phyloP scores from a whole-genome alignment of 2,113 vertebrate species.

The Plotosus lineatus region DNA sequence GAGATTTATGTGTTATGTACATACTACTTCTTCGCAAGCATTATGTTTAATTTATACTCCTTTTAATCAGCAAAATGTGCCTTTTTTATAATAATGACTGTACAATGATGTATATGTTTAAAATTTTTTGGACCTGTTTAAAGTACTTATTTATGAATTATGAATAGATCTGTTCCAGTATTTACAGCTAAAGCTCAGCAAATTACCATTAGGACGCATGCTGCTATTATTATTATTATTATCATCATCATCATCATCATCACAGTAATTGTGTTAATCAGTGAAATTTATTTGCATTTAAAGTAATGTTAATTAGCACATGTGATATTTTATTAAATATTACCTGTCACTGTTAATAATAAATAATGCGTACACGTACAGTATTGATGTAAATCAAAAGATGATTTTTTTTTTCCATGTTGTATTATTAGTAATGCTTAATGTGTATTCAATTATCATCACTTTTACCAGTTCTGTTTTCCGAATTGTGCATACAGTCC shows the following conservation, averaged over 20 bases:
- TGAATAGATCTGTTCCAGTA: background rate
- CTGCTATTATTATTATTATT: background rate
- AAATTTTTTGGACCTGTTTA: background rate
- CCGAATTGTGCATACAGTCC: background rate
- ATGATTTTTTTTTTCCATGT: background rate
- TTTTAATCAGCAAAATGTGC: background rate
- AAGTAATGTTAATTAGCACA: background rate
- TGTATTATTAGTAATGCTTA: background rate
- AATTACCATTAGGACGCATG: background rate
- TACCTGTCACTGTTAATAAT: background rate
- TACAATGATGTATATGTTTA: background rate
- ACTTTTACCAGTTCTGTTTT: background rate
- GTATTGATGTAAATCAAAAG: background rate
- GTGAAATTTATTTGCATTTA: background rate
- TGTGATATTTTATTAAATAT: background rate
- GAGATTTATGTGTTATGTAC: background rate
- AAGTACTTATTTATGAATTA: background rate
- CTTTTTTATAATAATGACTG: background rate
- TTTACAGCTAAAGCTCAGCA: background rate
- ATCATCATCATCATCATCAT: background rate
- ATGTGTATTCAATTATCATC: background rate
- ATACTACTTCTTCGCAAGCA: background rate
- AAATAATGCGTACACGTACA: background rate
- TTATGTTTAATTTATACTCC: background rate
- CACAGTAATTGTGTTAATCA: background rate